A percentile compares a stretch with the other conserved stretches of the same genome.
Conservation (phyloP, 2,888 invertebrate species). For the Stenurella melanura region DNA sequence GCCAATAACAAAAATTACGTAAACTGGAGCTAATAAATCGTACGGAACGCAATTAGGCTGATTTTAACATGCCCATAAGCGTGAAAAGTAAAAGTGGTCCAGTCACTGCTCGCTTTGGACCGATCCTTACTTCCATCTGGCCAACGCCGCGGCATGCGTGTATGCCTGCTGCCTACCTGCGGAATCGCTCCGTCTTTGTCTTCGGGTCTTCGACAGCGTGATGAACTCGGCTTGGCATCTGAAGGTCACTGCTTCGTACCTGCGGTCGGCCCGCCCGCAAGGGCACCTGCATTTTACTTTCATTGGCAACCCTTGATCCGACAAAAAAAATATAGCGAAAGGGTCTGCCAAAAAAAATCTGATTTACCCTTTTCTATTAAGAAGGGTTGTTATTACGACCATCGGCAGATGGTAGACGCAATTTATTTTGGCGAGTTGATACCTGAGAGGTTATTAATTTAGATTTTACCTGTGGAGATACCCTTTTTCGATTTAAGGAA, state of each 20-base stretch:
- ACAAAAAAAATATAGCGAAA: slow-evolving; percentile 54
- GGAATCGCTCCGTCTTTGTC: slow-evolving; percentile 53
- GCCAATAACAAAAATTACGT: slow-evolving; percentile 19
- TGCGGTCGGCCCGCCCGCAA: slow-evolving; percentile 55
- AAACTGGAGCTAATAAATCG: slow-evolving; percentile 27
- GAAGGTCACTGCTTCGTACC: slow-evolving; percentile 62
- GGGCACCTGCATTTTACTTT: slow-evolving; percentile 55
- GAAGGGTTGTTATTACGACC: slow-evolving; percentile 54
- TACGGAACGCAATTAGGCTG: slow-evolving; percentile 45
- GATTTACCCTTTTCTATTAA: slow-evolving; percentile 54
- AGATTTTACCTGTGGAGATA: slow-evolving; percentile 58
- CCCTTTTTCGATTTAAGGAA: slow-evolving; percentile 46
- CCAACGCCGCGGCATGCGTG: slow-evolving; percentile 41
- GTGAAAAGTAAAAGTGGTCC: slow-evolving; percentile 64
- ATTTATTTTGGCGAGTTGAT: slow-evolving; percentile 56
- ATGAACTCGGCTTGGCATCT: slow-evolving; percentile 60
- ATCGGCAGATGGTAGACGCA: slow-evolving; percentile 62
- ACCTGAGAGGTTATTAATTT: slow-evolving; percentile 48
- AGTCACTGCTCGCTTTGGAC: slow-evolving; percentile 30
- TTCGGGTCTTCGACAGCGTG: slow-evolving; percentile 43
- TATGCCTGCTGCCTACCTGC: slow-evolving; percentile 44
- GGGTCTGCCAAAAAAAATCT: slow-evolving; percentile 52
- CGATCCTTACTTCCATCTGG: slow-evolving; percentile 45
- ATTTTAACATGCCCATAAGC: slow-evolving; percentile 40
- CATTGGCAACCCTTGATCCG: slow-evolving; percentile 46